Conservation (phyloP, 2,113 vertebrate species). For the Neotoma lepida region DNA sequence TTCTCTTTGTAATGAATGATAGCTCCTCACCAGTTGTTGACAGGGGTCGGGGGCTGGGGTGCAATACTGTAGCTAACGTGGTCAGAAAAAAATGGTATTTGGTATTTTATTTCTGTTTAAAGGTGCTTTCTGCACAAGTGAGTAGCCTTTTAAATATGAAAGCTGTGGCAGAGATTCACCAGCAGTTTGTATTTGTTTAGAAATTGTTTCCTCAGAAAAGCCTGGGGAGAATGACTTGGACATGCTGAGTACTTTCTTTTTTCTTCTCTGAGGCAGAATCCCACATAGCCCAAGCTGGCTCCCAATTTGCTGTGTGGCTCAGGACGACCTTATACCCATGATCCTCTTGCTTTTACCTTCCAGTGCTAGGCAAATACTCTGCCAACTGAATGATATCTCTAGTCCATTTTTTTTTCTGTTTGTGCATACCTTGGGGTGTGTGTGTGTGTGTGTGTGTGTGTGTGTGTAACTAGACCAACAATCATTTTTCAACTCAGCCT, state of each 20-base stretch:
- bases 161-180: not conserved
- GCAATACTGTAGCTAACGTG: not conserved
- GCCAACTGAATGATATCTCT: no score
- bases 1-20: slow-evolving; percentile 34
- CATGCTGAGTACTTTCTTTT: not conserved
- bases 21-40: not conserved
- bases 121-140: not conserved
- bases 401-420: not conserved
- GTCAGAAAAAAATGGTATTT: slow-evolving; percentile 32
- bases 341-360: not conserved
- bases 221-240: not conserved
- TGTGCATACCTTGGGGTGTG: not conserved
- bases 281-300: not conserved
- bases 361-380: not conserved
- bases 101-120: not conserved
- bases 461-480: not conserved
- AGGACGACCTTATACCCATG: not conserved
- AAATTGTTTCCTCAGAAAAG: slow-evolving; percentile 14
- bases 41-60: no score
- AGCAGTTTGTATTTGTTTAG: not conserved
- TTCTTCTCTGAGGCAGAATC: not conserved
- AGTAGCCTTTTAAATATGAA: not conserved
- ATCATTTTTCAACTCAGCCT: slow-evolving; percentile 1
- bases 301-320: not conserved
- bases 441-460: not conserved